Evolutionary conservation across 2,888 invertebrate species (phyloP), one percentile per base, ranked within the genome.

Genomic region (Thalpophila matura): DNA sequence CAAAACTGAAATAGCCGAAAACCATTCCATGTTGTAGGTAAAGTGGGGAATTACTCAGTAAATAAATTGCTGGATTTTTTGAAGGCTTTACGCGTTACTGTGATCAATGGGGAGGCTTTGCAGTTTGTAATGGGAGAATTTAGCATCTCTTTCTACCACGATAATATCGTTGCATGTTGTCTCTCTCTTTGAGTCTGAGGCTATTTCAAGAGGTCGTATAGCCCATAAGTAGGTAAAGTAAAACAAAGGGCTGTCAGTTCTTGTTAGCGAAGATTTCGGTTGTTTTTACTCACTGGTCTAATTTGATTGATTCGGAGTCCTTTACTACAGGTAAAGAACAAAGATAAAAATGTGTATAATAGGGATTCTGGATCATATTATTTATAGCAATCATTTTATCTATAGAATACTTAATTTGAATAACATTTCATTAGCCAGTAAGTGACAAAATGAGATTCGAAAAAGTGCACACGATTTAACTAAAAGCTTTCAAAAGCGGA

Each of bases 1-100:
- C 20, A 68, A 56, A 58, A 55, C 31, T 10, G n/a, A 60, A 67
- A 66, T 35, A 57, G 45, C 12, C 61, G 45, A 49, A 50, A 57
- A 54, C 47, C 66, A 54, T 59, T 54, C 47, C 49, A 62, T 62
- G 49, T 53, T 49, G 65, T 74, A 71, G 65, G 65, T 76, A 73
- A 77, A 70, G 66, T 67, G 62, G 47, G 85, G 87, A 87, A 89
- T 89, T 91, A 89, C 86, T 77, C 83, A 89, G 90, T 89, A 90
- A 92, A 93, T 92, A 93, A 93, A 93, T 94, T 92, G 92, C 87
- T 81, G 91, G 93, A 92, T 92, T 93, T 69, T 92, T 91, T 89
- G 86, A 89, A 90, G 89, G 92, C 91, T 93, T 93, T 92, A 86
- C 91, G 91, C 90, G 87, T 91, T 90, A 86, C 91, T 85, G 91